A percentile compares a stretch with the other conserved stretches of the same genome.
Conservation (phyloP, 1,140 invertebrate genomes). For the Frieseomelitta varia region DNA sequence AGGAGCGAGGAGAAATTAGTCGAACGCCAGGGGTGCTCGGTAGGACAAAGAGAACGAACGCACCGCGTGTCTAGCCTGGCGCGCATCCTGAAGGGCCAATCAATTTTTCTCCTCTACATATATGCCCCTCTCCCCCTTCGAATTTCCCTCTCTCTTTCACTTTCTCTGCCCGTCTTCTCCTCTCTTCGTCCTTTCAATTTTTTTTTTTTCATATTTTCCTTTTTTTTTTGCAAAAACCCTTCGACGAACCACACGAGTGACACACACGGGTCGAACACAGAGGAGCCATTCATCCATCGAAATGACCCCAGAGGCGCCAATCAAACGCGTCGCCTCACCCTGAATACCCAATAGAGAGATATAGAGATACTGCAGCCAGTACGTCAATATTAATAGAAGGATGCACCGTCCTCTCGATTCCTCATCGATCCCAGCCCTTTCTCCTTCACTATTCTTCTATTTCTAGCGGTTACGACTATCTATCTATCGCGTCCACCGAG, state of each 20-base stretch:
- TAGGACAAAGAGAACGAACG: slow-evolving; percentile 50
- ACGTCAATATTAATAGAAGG: slow-evolving; percentile 65
- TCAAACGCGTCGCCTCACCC: slow-evolving; percentile 69
- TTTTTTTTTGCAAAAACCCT: slow-evolving; percentile 51
- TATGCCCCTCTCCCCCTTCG: background rate
- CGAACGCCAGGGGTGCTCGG: slow-evolving; percentile 14
- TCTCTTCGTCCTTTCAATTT: background rate
- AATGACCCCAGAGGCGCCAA: slow-evolving; percentile 71
- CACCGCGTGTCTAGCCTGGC: slow-evolving; percentile 23
- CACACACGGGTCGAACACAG: slow-evolving; percentile 64
- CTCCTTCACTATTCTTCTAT: slow-evolving; percentile 4
- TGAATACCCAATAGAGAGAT: slow-evolving; percentile 67
- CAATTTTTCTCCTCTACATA: slow-evolving; percentile 58
- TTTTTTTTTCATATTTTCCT: background rate
- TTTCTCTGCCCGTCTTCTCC: background rate
- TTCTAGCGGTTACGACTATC: background rate
- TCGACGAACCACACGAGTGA: slow-evolving; percentile 53
- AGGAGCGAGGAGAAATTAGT: slow-evolving; percentile 31
- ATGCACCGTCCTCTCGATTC: slow-evolving; percentile 44
- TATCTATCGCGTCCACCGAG: background rate
- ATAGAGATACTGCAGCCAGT: slow-evolving; percentile 52
- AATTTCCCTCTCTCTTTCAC: background rate
- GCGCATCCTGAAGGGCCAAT: slow-evolving; percentile 69
- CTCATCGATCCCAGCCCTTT: slow-evolving; percentile 37
- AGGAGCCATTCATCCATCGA: slow-evolving; percentile 68